Percentiles rank a stretch among this genome's conserved stretches.
Conservation (phyloP, 2,888 invertebrate genomes). For the Pseudeuparius sepicola region DNA sequence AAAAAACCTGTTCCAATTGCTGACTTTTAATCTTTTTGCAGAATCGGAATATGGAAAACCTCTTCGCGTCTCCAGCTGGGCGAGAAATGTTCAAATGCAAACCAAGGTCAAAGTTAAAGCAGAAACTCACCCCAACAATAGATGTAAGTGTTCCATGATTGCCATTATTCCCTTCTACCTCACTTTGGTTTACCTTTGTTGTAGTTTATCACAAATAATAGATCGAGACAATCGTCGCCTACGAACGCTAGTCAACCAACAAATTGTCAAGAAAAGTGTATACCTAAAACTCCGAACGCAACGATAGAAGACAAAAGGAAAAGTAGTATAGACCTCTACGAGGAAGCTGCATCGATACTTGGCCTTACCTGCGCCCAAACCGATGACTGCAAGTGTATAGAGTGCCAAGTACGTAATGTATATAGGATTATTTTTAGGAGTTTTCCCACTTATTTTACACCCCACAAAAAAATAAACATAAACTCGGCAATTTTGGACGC, state of each 20-base stretch:
- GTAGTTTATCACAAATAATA: slow-evolving; percentile 32
- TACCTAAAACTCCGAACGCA: not conserved
- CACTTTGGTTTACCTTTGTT: slow-evolving; percentile 21
- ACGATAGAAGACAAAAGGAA: slow-evolving; percentile 25
- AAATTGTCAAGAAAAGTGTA: slow-evolving; percentile 11
- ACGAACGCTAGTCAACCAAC: not conserved
- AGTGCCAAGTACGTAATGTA: slow-evolving; percentile 38
- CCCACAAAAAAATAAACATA: no score
- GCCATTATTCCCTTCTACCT: no score
- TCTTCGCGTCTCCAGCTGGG: slow-evolving; percentile 37
- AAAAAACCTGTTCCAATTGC: no score
- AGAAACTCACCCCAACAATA: slow-evolving; percentile 36
- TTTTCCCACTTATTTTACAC: no score
- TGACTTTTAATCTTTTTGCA: slow-evolving; percentile 29
- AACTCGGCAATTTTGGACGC: no score
- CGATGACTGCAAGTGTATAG: slow-evolving; percentile 38
- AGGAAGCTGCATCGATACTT: slow-evolving; percentile 37
- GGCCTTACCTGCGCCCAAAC: slow-evolving; percentile 37
- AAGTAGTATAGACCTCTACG: slow-evolving; percentile 36
- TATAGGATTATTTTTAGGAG: no score
- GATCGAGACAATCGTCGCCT: slow-evolving; percentile 20
- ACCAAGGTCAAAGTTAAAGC: slow-evolving; percentile 36
- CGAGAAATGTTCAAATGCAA: slow-evolving; percentile 37
- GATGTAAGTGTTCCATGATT: slow-evolving; percentile 36
- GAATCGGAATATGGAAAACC: slow-evolving; percentile 35